A percentile compares a stretch with the other conserved stretches of the same genome.
These are phyloP conservation scores for Paracanthobrama guichenoti DNA, from an alignment of 2,113 vertebrate genomes.

Conservation along the genomic window DNA sequence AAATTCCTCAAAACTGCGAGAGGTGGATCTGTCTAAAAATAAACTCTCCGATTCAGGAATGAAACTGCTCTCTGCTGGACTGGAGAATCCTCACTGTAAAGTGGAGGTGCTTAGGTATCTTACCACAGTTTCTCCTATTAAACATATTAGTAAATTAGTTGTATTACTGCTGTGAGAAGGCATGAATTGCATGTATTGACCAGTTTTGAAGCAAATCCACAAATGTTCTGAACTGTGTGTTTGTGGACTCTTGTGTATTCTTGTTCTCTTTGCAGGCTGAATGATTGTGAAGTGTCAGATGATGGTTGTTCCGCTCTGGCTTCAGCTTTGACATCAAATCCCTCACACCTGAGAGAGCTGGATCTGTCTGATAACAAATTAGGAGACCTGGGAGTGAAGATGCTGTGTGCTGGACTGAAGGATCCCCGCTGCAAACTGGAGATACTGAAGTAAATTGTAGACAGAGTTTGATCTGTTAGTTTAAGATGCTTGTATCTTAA, in stretches of 20 bases:
- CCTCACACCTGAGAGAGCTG: not conserved
- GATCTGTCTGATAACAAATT: not conserved
- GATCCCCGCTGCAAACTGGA: not conserved
- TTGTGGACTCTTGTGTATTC: too few species aligned
- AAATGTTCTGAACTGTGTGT: too few species aligned
- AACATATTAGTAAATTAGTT: not conserved
- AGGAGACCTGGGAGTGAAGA: not conserved
- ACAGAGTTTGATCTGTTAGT: not conserved
- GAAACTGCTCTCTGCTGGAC: not conserved
- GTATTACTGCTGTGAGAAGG: not conserved
- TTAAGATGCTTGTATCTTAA: too few species aligned
- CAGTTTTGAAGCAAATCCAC: not conserved
- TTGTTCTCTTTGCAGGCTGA: not conserved
- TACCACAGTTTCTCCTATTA: not conserved
- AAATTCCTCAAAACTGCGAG: not conserved
- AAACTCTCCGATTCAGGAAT: not conserved
- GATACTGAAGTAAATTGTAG: not conserved
- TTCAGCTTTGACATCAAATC: not conserved
- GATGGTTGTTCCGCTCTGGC: not conserved
- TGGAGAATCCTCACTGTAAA: not conserved
- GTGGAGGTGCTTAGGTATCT: not conserved
- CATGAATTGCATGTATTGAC: not conserved
- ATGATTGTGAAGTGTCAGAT: not conserved
- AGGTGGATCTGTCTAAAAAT: not conserved
- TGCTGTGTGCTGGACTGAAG: not conserved